phyloP scores from a whole-genome alignment of 1,140 invertebrate species.

The Lerema accius region DNA sequence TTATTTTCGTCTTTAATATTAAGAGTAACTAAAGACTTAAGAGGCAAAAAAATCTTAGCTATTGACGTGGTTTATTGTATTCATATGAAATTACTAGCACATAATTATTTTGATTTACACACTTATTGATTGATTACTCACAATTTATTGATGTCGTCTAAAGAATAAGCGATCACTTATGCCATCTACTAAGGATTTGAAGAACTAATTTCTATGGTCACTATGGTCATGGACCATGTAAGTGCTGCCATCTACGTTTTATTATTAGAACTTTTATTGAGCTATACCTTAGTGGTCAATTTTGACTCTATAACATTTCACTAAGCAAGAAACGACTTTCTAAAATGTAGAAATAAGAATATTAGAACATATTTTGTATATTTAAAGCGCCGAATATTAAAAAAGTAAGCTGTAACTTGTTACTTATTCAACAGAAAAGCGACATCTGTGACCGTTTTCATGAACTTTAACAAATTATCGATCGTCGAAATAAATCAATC shows the following conservation, averaged over 20 bases:
- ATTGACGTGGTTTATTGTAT: neutral
- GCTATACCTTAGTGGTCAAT: neutral
- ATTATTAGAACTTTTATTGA: neutral
- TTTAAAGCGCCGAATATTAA: too few species aligned
- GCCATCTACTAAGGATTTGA: conserved; percentile 28
- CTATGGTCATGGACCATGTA: conserved; percentile 51
- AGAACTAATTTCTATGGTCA: conserved; percentile 19
- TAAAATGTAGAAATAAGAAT: neutral
- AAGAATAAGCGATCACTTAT: too few species aligned
- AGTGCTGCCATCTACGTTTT: conserved; percentile 12
- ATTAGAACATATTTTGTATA: neutral
- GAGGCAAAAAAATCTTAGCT: neutral
- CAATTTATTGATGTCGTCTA: too few species aligned
- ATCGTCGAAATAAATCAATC: neutral
- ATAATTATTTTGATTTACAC: too few species aligned
- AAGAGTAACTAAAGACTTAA: too few species aligned
- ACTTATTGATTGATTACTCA: too few species aligned
- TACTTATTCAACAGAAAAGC: neutral
- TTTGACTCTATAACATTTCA: neutral
- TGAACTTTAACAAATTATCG: neutral
- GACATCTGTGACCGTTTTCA: conserved; percentile 39
- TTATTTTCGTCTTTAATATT: neutral
- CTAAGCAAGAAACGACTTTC: neutral
- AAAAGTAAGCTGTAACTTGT: too few species aligned
- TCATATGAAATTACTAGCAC: neutral